These are phyloP conservation scores for Dynastes tityus DNA, from an alignment of 2,888 invertebrate genomes.

Conservation along the genomic window DNA sequence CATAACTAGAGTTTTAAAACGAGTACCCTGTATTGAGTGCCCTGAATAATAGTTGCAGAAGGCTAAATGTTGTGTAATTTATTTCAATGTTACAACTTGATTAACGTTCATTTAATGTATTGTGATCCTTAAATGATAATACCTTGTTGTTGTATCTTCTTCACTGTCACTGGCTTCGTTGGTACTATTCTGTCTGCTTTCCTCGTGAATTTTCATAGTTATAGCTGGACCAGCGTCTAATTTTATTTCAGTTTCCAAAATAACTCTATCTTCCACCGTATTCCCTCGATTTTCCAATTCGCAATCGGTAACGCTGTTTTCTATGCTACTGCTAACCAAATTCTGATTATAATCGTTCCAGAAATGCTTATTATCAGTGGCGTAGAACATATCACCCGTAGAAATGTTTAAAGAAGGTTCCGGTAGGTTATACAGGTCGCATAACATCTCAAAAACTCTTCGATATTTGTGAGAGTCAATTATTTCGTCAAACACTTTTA, in stretches of 20 bases:
- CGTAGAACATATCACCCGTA: conserved; percentile 48
- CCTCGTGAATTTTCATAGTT: conserved; percentile 88
- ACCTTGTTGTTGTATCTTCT: conserved; percentile 60
- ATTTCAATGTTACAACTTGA: no score
- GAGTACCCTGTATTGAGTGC: no score
- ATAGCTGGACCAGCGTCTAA: conserved; percentile 86
- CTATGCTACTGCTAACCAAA: conserved; percentile 43
- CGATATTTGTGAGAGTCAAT: conserved; percentile 68
- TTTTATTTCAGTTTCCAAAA: conserved; percentile 88
- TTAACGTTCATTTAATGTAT: no score
- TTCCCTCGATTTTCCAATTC: conserved; percentile 54
- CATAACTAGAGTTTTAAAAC: no score
- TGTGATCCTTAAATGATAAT: conserved; percentile 34
- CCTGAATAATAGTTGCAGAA: no score
- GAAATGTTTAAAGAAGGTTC: conserved; percentile 43
- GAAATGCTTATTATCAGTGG: conserved; percentile 49
- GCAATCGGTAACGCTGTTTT: conserved; percentile 50
- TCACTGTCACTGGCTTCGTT: conserved; percentile 63
- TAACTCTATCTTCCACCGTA: conserved; percentile 76
- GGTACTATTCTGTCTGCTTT: conserved; percentile 67
- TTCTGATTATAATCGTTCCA: conserved; percentile 53
- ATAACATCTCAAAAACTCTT: conserved; percentile 75
- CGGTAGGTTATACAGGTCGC: conserved; percentile 75
- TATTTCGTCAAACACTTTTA: conserved; percentile 76
- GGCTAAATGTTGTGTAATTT: no score